These are phyloP conservation scores for Heterohyrax brucei DNA, from an alignment of 2,797 vertebrate genomes.

Conservation along the genomic window DNA sequence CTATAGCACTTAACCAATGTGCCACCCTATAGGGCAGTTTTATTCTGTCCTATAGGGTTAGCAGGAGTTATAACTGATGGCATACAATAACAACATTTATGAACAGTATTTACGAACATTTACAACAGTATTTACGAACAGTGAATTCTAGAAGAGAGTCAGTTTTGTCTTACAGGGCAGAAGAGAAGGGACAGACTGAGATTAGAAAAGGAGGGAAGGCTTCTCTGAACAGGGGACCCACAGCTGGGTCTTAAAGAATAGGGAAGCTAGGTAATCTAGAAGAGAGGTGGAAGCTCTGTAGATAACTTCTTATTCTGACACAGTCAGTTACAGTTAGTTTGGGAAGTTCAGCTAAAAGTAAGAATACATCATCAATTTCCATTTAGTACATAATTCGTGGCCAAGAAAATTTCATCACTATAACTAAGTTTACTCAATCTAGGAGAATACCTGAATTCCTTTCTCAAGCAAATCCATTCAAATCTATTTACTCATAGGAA, in stretches of 20 bases:
- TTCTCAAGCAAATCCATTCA: not conserved
- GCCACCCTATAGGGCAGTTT: not conserved
- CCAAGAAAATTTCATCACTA: constrained; percentile 37
- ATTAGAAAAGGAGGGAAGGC: not conserved
- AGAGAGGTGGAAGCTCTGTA: not conserved
- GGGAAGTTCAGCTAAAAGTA: constrained; percentile 64
- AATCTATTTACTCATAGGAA: constrained; percentile 32
- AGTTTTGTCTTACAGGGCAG: not conserved
- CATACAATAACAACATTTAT: too few relatives aligned
- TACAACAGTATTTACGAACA: constrained; percentile 44
- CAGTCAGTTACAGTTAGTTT: not conserved
- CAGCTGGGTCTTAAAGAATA: constrained; percentile 3
- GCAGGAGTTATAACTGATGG: not conserved
- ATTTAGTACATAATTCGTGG: constrained; percentile 27
- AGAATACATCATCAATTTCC: constrained; percentile 5
- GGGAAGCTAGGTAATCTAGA: constrained; percentile 38
- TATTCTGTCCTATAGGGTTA: not conserved
- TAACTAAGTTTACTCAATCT: constrained; percentile 4
- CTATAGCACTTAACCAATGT: too few relatives aligned
- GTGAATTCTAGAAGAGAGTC: not conserved
- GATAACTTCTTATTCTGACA: not conserved
- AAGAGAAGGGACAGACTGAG: not conserved
- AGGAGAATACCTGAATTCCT: not conserved
- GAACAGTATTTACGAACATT: constrained; percentile 45
- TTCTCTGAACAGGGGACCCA: not conserved